Evolutionary conservation across 1,140 invertebrate species (phyloP).

Genomic region (Drosophila ananassae): DNA sequence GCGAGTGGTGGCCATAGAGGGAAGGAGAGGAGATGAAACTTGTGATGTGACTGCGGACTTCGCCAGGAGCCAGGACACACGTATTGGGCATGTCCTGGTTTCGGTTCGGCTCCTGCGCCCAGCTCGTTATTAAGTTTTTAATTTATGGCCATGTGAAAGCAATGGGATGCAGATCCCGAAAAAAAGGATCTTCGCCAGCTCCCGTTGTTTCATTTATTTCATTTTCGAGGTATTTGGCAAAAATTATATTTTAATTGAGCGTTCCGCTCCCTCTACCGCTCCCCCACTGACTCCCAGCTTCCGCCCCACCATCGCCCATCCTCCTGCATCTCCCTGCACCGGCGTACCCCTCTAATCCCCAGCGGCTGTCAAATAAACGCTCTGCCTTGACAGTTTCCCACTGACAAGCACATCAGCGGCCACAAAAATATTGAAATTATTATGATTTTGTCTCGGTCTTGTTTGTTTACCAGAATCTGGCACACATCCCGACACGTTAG

Average conservation of each 20-base stretch:
- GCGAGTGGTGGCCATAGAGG: constrained; percentile 3
- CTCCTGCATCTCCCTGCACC: not conserved
- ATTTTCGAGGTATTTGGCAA: constrained; percentile 44
- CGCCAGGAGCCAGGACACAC: constrained; percentile 57
- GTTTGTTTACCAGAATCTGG: not conserved
- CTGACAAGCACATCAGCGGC: constrained; percentile 56
- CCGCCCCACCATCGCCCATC: constrained; percentile 1
- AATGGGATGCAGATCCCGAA: constrained; percentile 41
- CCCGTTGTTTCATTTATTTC: constrained; percentile 14
- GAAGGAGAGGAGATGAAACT: constrained; percentile 18
- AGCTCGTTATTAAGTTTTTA: constrained; percentile 83
- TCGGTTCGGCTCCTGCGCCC: constrained; percentile 45
- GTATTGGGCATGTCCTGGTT: constrained; percentile 79
- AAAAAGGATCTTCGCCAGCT: constrained; percentile 25
- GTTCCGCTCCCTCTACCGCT: constrained; percentile 26
- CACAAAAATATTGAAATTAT: constrained; percentile 79
- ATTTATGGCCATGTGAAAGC: constrained; percentile 79
- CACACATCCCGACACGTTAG: not conserved
- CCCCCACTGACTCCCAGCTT: not conserved
- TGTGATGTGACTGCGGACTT: constrained; percentile 59
- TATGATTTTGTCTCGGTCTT: constrained; percentile 63
- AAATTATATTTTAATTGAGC: constrained; percentile 83
- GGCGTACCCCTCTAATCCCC: constrained; percentile 47
- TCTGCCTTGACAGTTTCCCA: constrained; percentile 55
- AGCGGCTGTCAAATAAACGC: constrained; percentile 68